Evolutionary conservation across 2,113 vertebrate species (phyloP).

Genomic region (Phaetusa simplex): DNA sequence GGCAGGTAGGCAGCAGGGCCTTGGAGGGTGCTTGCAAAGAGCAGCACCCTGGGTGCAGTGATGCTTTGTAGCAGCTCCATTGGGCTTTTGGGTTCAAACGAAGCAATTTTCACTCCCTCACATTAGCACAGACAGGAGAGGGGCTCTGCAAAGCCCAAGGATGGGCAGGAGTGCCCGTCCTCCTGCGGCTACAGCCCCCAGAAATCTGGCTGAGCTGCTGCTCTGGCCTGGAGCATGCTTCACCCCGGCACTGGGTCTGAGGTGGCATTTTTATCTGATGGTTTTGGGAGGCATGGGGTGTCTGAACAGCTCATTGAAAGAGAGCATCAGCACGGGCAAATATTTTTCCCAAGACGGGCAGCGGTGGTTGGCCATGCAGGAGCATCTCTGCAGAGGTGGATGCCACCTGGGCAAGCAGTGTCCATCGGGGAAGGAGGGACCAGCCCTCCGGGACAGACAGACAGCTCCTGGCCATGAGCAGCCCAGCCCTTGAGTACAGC

Average conservation of each 20-base stretch:
- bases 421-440: rapidly evolving
- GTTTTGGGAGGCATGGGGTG: rapidly evolving
- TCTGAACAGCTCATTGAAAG: background rate
- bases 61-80: background rate
- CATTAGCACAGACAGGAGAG: background rate
- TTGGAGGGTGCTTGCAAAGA: background rate
- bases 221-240: background rate
- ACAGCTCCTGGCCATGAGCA: background rate
- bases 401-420: background rate
- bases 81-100: background rate
- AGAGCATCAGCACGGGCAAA: background rate
- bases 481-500: background rate
- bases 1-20: background rate
- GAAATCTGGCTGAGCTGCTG: background rate
- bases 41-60: background rate
- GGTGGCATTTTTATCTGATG: background rate
- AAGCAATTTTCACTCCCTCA: background rate
- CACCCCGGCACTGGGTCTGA: background rate
- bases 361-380: background rate
- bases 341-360: background rate
- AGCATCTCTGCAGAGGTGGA: background rate
- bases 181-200: background rate
- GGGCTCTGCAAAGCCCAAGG: background rate
- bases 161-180: background rate
- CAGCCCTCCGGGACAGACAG: background rate